Evolutionary conservation across 2,888 invertebrate species (phyloP).

Genomic region (Leptinotarsa peninsularis): DNA sequence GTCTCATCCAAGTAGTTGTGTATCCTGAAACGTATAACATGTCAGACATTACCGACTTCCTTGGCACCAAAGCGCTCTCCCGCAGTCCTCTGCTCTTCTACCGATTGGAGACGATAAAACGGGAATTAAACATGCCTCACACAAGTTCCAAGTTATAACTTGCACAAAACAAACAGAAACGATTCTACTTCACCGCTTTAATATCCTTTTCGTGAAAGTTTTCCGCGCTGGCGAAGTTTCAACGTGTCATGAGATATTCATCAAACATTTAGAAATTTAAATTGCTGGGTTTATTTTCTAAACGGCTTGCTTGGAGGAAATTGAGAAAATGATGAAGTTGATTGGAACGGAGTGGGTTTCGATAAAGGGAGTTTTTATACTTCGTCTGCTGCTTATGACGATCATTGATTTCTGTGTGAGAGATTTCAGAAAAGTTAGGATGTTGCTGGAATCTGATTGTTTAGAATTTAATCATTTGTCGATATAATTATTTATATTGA

Average conservation of each 20-base stretch:
- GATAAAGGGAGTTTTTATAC: no score
- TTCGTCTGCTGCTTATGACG: no score
- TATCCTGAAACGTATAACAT: no score
- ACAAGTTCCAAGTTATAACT: slow-evolving; percentile 34
- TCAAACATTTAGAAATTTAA: slow-evolving; percentile 35
- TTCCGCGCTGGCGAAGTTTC: slow-evolving; percentile 27
- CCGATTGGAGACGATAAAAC: slow-evolving; percentile 36
- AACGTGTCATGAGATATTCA: slow-evolving; percentile 38
- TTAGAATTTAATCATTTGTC: no score
- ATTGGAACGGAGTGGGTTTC: background rate
- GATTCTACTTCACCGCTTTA: slow-evolving; percentile 36
- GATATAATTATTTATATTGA: no score
- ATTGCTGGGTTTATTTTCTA: slow-evolving; percentile 34
- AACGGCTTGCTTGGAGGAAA: slow-evolving; percentile 26
- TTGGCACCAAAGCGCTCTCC: no score
- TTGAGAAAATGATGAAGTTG: slow-evolving; percentile 25
- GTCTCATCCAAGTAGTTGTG: no score
- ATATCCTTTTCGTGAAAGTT: slow-evolving; percentile 32
- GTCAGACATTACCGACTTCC: no score
- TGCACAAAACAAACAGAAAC: slow-evolving; percentile 46
- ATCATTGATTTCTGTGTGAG: no score
- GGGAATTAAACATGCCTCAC: slow-evolving; percentile 42
- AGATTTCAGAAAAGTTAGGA: no score
- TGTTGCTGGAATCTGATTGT: no score
- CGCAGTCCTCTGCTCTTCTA: background rate